Evolutionary conservation across 2,113 vertebrate species (phyloP).

Genomic region (Vulpes lagopus): DNA sequence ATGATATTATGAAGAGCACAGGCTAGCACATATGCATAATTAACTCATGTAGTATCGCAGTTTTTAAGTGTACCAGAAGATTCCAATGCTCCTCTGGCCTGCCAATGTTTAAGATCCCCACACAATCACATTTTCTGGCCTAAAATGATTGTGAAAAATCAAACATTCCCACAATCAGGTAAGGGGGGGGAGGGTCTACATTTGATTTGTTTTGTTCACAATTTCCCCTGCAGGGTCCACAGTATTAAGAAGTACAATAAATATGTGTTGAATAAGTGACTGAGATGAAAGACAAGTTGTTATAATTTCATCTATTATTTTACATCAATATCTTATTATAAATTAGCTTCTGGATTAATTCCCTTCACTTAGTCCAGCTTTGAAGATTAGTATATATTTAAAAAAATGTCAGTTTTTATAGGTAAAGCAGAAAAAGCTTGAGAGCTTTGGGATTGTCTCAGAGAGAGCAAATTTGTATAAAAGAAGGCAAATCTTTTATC

Average conservation of each 20-base stretch:
- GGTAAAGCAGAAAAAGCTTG: background rate
- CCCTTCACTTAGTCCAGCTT: background rate
- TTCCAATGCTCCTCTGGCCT: background rate
- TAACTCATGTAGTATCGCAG: background rate
- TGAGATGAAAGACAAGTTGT: background rate
- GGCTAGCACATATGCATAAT: background rate
- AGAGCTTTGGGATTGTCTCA: background rate
- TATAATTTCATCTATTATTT: slow-evolving; percentile 38
- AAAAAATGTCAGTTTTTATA: background rate
- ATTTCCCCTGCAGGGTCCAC: background rate
- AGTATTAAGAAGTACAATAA: background rate
- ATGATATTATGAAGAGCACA: slow-evolving; percentile 1
- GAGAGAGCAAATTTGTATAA: background rate
- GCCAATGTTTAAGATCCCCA: background rate
- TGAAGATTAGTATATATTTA: background rate
- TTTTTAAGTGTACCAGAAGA: background rate
- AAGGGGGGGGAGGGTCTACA: background rate
- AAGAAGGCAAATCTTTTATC: background rate
- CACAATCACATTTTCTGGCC: background rate
- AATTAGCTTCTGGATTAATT: background rate
- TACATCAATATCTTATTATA: background rate
- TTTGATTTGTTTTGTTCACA: background rate
- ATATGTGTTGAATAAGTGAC: slow-evolving; percentile 11
- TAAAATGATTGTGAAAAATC: background rate
- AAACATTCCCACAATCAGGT: background rate